These are phyloP conservation scores for Hippolais icterina DNA, from an alignment of 2,113 vertebrate species.

Conservation along the genomic window DNA sequence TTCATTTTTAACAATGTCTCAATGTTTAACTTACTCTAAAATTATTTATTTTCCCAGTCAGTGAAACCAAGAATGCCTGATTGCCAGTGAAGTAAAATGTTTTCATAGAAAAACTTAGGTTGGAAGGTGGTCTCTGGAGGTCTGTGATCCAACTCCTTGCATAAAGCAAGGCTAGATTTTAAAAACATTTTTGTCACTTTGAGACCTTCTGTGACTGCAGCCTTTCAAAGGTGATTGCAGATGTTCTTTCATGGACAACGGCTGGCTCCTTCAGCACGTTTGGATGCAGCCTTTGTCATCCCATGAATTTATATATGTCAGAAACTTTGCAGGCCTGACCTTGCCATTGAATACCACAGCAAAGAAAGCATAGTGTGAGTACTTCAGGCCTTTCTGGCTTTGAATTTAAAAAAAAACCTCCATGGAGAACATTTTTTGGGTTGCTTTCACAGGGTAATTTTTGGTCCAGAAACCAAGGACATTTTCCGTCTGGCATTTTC, in stretches of 20 bases:
- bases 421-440: not conserved
- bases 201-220: not conserved
- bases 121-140: not conserved
- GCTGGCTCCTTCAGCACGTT: not conserved
- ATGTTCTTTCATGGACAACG: fast-evolving
- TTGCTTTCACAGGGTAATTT: fast-evolving
- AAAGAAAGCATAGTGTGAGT: not conserved
- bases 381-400: not conserved
- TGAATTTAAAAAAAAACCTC: not conserved
- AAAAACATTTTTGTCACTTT: not conserved
- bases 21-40: not conserved
- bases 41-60: not conserved
- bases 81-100: not conserved
- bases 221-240: not conserved
- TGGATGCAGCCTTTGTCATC: not conserved
- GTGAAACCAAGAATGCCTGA: not conserved
- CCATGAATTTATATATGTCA: not conserved
- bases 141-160: not conserved
- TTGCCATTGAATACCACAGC: not conserved
- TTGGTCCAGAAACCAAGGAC: not conserved
- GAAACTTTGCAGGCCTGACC: not conserved
- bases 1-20: not conserved
- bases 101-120: not conserved
- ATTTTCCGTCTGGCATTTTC: not conserved
- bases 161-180: not conserved